Evolutionary conservation across 2,113 vertebrate species (phyloP).

Genomic region (Anarrhichthys ocellatus): DNA sequence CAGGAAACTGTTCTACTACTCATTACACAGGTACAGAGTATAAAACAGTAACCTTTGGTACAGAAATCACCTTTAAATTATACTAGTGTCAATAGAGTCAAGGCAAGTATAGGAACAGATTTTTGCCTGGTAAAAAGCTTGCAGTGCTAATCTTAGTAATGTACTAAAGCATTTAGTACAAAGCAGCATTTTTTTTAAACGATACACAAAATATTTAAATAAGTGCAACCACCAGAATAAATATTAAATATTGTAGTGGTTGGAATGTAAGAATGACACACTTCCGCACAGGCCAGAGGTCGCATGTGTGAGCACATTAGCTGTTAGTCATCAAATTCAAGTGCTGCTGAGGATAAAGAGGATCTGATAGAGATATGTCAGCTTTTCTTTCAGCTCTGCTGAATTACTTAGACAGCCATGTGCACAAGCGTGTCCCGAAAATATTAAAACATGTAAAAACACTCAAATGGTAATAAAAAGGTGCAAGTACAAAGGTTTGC

Average conservation of each 20-base stretch:
- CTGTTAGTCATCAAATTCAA: conserved; percentile 30
- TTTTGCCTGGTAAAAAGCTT: conserved; percentile 46
- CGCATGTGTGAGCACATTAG: neutral
- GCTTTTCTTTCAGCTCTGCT: neutral
- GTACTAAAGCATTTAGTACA: conserved; percentile 57
- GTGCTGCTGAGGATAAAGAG: conserved; percentile 26
- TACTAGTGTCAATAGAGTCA: conserved; percentile 54
- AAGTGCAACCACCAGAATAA: conserved; percentile 75
- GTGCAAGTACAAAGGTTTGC: conserved; percentile 80
- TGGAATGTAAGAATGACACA: conserved; percentile 56
- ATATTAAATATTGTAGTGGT: conserved; percentile 79
- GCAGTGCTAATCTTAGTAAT: conserved; percentile 58
- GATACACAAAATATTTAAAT: conserved; percentile 69
- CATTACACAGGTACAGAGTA: conserved; percentile 34
- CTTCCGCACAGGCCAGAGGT: conserved; percentile 39
- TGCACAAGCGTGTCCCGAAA: conserved; percentile 57
- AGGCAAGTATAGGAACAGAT: conserved; percentile 37
- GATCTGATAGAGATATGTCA: conserved; percentile 28
- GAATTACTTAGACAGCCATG: conserved; percentile 14
- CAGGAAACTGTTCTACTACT: conserved; percentile 28
- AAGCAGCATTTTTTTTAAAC: conserved; percentile 56
- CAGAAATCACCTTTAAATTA: conserved; percentile 39
- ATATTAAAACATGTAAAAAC: conserved; percentile 67
- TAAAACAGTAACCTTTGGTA: conserved; percentile 57
- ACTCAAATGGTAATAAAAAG: conserved; percentile 75